A percentile compares a stretch with the other conserved stretches of the same genome.
These are phyloP conservation scores for Labeo rohita DNA, from an alignment of 2,113 vertebrate species.

Conservation along the genomic window DNA sequence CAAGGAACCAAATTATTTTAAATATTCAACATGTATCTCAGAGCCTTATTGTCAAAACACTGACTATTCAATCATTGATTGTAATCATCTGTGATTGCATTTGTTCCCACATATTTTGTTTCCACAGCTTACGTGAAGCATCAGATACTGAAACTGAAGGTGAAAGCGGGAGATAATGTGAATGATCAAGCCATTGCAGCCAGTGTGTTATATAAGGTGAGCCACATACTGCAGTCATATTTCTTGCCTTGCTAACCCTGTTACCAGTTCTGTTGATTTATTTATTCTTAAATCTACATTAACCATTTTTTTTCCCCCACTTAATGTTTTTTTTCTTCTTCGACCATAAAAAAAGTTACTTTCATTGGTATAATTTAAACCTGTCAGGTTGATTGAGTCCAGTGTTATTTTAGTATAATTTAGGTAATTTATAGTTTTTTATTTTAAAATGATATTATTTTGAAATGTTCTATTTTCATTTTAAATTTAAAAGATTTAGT, in stretches of 20 bases:
- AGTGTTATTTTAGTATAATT: background rate
- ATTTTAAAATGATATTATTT: no score
- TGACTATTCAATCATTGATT: background rate
- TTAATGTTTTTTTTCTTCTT: no score
- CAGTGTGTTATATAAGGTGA: constrained; percentile 7
- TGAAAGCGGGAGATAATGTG: constrained; percentile 21
- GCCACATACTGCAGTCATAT: background rate
- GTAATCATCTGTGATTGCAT: background rate
- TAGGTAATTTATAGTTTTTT: no score
- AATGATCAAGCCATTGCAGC: background rate
- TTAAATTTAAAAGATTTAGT: no score
- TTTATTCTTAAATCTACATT: background rate
- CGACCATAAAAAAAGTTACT: no score
- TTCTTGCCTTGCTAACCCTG: background rate
- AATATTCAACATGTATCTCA: background rate
- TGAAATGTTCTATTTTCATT: no score
- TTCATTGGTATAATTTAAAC: no score
- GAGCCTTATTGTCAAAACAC: background rate
- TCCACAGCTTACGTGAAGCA: background rate
- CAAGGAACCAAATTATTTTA: no score
- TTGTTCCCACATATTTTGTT: background rate
- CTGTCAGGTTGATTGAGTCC: no score
- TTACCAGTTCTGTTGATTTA: no score
- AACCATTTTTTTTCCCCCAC: no score
- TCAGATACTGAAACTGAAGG: constrained; percentile 18